These are phyloP conservation scores for Protophormia terraenovae DNA, from an alignment of 2,888 invertebrate genomes.

Conservation along the genomic window DNA sequence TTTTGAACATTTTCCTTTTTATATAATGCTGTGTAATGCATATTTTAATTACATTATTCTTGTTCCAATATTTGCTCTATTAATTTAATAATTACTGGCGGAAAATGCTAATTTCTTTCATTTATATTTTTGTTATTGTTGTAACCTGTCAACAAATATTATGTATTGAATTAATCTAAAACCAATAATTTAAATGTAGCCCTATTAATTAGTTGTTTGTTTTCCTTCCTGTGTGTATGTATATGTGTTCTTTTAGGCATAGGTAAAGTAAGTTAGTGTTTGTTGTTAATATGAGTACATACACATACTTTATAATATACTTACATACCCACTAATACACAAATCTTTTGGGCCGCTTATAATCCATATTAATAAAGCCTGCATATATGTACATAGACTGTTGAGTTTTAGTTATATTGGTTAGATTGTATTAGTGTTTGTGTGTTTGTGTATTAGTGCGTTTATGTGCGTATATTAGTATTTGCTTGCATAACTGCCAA, in stretches of 20 bases:
- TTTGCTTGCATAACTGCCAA: constrained; percentile 68
- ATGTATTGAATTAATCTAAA: constrained; percentile 49
- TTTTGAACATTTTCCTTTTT: background rate
- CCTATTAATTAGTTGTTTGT: constrained; percentile 58
- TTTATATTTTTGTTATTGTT: background rate
- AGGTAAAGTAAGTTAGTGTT: constrained; percentile 13
- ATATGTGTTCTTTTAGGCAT: constrained; percentile 23
- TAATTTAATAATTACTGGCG: background rate
- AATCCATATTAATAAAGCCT: constrained; percentile 49
- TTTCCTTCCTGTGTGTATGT: constrained; percentile 40
- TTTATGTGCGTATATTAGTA: constrained; percentile 26
- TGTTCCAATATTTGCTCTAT: too few species aligned
- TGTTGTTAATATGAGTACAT: background rate
- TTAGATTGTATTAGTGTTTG: background rate
- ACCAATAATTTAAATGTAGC: constrained; percentile 58
- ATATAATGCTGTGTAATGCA: too few species aligned
- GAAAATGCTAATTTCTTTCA: background rate
- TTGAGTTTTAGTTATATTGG: background rate
- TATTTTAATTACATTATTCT: too few species aligned
- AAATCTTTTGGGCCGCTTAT: constrained; percentile 1
- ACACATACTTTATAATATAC: background rate
- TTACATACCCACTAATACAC: background rate
- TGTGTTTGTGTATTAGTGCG: background rate
- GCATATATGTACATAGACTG: constrained; percentile 10
- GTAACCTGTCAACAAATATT: constrained; percentile 8